phyloP scores from a whole-genome alignment of 2,888 invertebrate species.

The Drosophila leonis region DNA sequence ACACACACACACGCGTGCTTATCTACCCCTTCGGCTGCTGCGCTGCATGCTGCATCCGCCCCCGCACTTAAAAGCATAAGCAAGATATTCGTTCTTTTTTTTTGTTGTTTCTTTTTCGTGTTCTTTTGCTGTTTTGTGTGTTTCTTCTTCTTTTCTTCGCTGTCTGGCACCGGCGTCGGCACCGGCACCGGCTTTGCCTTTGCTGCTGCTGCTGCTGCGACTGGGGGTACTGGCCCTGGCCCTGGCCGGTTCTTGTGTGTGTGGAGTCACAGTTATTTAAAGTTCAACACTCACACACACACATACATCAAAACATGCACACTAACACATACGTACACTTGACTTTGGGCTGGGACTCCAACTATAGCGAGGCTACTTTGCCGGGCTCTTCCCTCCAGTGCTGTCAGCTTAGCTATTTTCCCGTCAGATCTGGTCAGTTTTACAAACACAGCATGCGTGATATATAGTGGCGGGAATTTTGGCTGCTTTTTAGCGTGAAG shows the following conservation, averaged over 20 bases:
- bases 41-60: slow-evolving; percentile 38
- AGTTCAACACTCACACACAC: slow-evolving; percentile 50
- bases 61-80: slow-evolving; percentile 37
- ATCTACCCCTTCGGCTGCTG: slow-evolving; percentile 18
- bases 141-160: slow-evolving; percentile 7
- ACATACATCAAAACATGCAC: not conserved
- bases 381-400: slow-evolving; percentile 17
- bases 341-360: slow-evolving; percentile 61
- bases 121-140: slow-evolving; percentile 20
- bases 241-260: slow-evolving; percentile 63
- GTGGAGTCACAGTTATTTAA: slow-evolving; percentile 67
- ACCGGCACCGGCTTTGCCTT: slow-evolving; percentile 25
- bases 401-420: too few relatives aligned
- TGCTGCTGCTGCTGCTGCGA: slow-evolving; percentile 9
- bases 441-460: too few relatives aligned
- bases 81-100: slow-evolving; percentile 20
- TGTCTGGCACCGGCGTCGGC: slow-evolving; percentile 35
- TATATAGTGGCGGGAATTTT: too few relatives aligned
- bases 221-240: slow-evolving; percentile 35
- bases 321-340: slow-evolving; percentile 40
- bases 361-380: slow-evolving; percentile 36
- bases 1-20: not conserved
- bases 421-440: too few relatives aligned
- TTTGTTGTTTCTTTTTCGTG: slow-evolving; percentile 7
- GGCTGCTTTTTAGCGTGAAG: too few relatives aligned